These are phyloP conservation scores for Amblyjoppa fuscipennis DNA, from an alignment of 2,888 invertebrate species.

Conservation along the genomic window DNA sequence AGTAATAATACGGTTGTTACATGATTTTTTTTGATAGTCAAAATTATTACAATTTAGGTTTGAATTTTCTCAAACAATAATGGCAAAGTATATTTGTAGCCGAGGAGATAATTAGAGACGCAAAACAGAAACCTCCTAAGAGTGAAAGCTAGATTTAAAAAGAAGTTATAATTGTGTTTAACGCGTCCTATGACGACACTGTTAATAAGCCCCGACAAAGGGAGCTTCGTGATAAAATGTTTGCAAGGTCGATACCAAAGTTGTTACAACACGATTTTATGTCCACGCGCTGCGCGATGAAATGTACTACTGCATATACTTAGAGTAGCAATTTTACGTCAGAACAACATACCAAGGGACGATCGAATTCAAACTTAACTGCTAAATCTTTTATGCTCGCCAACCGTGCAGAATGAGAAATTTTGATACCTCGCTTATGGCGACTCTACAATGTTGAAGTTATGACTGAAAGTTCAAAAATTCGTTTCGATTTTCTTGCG, in stretches of 20 bases:
- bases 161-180: neutral
- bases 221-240: conserved; percentile 1
- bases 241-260: neutral
- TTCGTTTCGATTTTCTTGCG: neutral
- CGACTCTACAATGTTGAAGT: neutral
- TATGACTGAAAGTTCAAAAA: neutral
- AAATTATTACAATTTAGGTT: too few species aligned
- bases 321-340: neutral
- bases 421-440: neutral
- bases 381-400: neutral
- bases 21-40: neutral
- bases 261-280: neutral
- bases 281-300: neutral
- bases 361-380: neutral
- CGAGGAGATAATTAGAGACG: neutral
- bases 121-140: neutral
- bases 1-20: neutral
- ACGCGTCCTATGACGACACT: neutral
- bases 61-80: neutral
- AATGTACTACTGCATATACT: neutral
- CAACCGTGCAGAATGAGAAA: neutral
- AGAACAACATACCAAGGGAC: neutral
- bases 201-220: neutral
- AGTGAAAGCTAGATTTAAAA: neutral
- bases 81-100: neutral